phyloP scores from a whole-genome alignment of 2,797 vertebrate species.

The Clarias platycephalus region DNA sequence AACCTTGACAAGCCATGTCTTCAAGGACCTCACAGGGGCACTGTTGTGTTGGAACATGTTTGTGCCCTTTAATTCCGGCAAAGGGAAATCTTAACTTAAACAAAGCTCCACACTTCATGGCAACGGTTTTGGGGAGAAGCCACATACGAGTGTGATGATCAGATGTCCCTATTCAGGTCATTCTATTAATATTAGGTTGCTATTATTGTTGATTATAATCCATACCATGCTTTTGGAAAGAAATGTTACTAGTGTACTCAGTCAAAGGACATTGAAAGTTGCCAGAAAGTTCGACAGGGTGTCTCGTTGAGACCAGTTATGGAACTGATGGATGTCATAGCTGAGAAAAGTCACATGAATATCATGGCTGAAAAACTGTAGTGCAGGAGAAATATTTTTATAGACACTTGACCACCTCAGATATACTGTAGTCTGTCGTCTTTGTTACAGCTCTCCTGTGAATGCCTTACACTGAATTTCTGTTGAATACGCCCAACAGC shows the following conservation, averaged over 20 bases:
- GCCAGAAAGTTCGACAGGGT: background rate
- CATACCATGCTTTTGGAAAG: background rate
- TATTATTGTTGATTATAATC: background rate
- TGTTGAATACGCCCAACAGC: too few species aligned
- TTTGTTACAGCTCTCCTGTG: too few species aligned
- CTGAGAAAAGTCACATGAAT: background rate
- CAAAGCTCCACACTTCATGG: background rate
- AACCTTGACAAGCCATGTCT: background rate
- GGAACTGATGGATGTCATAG: background rate
- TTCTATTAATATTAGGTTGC: background rate
- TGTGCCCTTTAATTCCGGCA: background rate
- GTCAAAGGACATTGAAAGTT: background rate
- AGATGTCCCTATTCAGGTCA: background rate
- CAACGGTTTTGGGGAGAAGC: background rate
- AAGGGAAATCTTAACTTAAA: background rate
- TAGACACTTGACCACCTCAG: too few species aligned
- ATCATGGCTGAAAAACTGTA: background rate
- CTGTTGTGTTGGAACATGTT: background rate
- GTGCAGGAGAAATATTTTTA: background rate
- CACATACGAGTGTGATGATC: background rate
- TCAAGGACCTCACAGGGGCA: background rate
- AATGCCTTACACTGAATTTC: too few species aligned
- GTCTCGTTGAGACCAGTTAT: background rate
- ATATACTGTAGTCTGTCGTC: too few species aligned
- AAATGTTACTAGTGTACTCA: background rate